A percentile compares a stretch with the other conserved stretches of the same genome.
Conservation (phyloP, 2,888 invertebrate genomes). For the Megalurothrips usitatus region DNA sequence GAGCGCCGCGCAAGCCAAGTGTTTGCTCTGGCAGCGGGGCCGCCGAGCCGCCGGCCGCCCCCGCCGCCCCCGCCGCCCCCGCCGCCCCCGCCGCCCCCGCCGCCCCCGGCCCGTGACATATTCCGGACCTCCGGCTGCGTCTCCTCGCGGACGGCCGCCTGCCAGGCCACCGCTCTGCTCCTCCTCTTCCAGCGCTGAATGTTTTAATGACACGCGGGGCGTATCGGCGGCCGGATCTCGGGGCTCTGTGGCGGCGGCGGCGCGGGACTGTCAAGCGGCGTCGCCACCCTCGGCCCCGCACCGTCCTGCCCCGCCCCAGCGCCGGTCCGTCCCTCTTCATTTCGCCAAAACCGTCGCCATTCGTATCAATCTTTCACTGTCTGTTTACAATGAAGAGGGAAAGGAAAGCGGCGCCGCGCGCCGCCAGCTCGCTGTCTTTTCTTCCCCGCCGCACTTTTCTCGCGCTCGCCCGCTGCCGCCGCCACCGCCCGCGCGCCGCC, state of each 20-base stretch:
- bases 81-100: too few species aligned
- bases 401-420: background rate
- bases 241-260: too few species aligned
- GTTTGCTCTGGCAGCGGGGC: too few species aligned
- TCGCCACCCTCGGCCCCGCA: background rate
- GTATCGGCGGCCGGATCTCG: background rate
- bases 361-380: constrained; percentile 21
- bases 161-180: background rate
- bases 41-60: too few species aligned
- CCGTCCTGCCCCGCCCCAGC: background rate
- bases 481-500: too few species aligned
- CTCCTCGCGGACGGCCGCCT: background rate
- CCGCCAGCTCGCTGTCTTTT: background rate
- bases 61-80: too few species aligned
- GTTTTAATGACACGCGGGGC: background rate
- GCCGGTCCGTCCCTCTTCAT: constrained; percentile 2
- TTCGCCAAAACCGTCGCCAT: background rate
- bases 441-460: background rate
- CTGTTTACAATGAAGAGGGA: background rate
- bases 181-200: background rate
- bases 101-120: too few species aligned
- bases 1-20: too few species aligned
- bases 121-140: background rate
- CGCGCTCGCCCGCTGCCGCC: background rate
- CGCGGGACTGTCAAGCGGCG: too few species aligned